These are phyloP conservation scores for Clupea harengus DNA, from an alignment of 2,113 vertebrate genomes.

Conservation along the genomic window DNA sequence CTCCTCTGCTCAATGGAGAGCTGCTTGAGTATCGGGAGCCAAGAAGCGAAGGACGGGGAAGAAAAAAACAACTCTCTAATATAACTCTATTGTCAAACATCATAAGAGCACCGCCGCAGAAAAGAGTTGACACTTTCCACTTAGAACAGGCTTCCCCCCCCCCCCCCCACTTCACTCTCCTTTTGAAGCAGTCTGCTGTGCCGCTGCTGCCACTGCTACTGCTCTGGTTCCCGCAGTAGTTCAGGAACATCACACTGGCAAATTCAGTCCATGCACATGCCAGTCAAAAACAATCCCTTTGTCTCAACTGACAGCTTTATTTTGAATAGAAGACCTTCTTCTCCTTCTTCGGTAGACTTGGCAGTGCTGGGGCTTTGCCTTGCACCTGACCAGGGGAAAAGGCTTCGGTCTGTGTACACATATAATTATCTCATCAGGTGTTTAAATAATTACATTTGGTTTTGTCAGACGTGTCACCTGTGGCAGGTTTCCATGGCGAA, in stretches of 20 bases:
- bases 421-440: constrained; percentile 1
- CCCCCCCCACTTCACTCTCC: neutral
- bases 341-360: neutral
- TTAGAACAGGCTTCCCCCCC: neutral
- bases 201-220: neutral
- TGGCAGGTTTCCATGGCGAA: neutral
- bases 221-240: neutral
- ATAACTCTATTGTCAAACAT: constrained; percentile 14
- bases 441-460: constrained; percentile 6
- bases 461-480: constrained; percentile 6
- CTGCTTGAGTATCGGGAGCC: constrained; percentile 5
- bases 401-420: neutral
- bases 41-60: neutral
- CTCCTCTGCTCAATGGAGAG: neutral
- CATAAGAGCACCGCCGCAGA: neutral
- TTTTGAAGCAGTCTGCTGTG: neutral
- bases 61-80: constrained; percentile 19
- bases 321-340: neutral
- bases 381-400: neutral
- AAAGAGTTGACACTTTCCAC: neutral
- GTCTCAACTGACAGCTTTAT: neutral
- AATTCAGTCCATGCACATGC: neutral
- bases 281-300: neutral
- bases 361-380: neutral
- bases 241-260: constrained; percentile 7